Evolutionary conservation across 1,140 invertebrate genomes (phyloP).

Genomic region (Lutraria rhynchaena): DNA sequence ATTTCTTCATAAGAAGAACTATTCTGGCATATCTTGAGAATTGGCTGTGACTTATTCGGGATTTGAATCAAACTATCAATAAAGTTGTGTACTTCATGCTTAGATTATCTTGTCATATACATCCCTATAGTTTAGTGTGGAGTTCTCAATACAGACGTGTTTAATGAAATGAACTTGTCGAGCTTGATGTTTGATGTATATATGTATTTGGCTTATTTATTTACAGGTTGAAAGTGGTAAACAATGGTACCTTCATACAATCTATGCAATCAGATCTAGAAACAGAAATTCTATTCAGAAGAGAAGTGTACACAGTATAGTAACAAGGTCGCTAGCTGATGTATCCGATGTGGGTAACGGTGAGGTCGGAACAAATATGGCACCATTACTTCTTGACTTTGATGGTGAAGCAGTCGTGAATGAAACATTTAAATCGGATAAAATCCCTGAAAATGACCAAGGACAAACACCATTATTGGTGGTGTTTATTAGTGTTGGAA

Average conservation of each 20-base stretch:
- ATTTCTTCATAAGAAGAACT: no score
- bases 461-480: constrained; percentile 67
- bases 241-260: constrained; percentile 82
- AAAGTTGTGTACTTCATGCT: no score
- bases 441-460: constrained; percentile 61
- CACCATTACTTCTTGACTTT: constrained; percentile 63
- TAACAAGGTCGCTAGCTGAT: constrained; percentile 63
- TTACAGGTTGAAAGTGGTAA: constrained; percentile 78
- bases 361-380: constrained; percentile 81
- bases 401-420: constrained; percentile 61
- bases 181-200: no score
- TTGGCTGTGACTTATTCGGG: no score
- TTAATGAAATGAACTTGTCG: no score
- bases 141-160: no score
- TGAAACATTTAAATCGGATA: constrained; percentile 50
- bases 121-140: no score
- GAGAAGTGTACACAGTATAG: not conserved
- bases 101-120: no score
- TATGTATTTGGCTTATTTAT: constrained; percentile 21
- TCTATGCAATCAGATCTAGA: constrained; percentile 79
- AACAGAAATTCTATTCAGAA: constrained; percentile 2
- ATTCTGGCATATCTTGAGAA: no score
- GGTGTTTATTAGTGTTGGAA: constrained; percentile 67
- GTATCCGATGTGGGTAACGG: constrained; percentile 66
- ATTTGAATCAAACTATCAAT: no score